Evolutionary conservation across 53 echinoderm and acorn worm species (phyloP).

Genomic region (Paracentrotus lividus): DNA sequence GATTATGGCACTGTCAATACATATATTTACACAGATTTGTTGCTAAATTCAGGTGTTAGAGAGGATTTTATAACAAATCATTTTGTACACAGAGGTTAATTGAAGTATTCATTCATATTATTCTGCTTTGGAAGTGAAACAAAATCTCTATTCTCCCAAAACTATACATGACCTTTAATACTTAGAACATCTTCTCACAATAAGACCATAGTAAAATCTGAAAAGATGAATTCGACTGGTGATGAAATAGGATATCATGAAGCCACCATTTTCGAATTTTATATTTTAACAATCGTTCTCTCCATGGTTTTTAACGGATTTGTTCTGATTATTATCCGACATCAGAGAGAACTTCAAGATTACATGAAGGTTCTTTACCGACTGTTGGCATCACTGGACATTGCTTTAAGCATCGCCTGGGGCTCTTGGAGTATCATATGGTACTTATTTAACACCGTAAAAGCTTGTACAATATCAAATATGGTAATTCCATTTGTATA

Average conservation of each 20-base stretch:
- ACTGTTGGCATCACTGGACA: background rate
- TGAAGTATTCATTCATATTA: no score
- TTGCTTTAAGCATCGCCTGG: background rate
- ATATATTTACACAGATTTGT: no score
- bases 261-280: background rate
- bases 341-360: constrained; percentile 3
- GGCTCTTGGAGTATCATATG: background rate
- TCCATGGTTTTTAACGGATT: background rate
- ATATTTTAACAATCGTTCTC: background rate
- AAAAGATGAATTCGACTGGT: background rate
- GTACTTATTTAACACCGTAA: background rate
- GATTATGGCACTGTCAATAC: no score
- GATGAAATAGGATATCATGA: background rate
- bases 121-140: no score
- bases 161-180: no score
- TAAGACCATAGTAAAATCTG: background rate
- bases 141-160: no score
- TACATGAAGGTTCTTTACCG: constrained; percentile 1
- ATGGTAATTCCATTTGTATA: background rate
- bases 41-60: no score
- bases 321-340: background rate
- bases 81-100: no score
- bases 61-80: no score
- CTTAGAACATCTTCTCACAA: no score
- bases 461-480: background rate